Base-by-base conservation (phyloP, 2,113 vertebrate species). In the Sceloporus undulatus region DNA sequence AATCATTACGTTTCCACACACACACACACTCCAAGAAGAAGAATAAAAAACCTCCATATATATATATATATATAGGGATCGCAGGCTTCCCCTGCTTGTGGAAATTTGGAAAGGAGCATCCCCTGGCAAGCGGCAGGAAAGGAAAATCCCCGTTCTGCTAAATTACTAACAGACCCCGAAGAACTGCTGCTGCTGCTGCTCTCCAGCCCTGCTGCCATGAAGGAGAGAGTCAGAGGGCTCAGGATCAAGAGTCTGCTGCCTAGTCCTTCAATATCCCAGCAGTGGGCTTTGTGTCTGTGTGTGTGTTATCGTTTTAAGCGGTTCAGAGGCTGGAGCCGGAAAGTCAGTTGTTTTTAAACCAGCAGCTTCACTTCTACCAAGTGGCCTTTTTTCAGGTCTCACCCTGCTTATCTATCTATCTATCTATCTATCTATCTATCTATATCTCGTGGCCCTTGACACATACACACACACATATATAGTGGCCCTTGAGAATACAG, bases 71-170 rank as follows among this genome's bases (percentile, higher is more conserved):
- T 34, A 34, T 34, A 34, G 34, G 34, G 34, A 34, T 34, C 95
- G 93, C 94, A 96, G 97, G 96, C 96, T 97, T 97, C 96, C 96
- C 96, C 95, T 93, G 94, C 96, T 71, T 89, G 94, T 97, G 96
- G 97, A 96, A 97, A 97, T 97, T 97, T 96, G 96, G 97, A 97
- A 95, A 95, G 94, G 95, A 94, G 95, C 96, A 95, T 94, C 95
- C 90, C 80, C 94, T 97, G 97, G 96, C 97, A 96, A 96, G 94
- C 93, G 73, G 87, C 92, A 84, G 96, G 94, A 95, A 34, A 97
- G 97, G 96, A 97, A 97, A 97, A 97, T 97, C 97, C 96, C 76
- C 96, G 89, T 95, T 95, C 96, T 95, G 96, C 93, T 95, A 96
- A 97, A 97, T 97, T 93, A 91, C 95, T 97, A 96, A 92, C 96